These are phyloP conservation scores for Volucella inflata DNA, from an alignment of 2,888 invertebrate genomes.

Conservation along the genomic window DNA sequence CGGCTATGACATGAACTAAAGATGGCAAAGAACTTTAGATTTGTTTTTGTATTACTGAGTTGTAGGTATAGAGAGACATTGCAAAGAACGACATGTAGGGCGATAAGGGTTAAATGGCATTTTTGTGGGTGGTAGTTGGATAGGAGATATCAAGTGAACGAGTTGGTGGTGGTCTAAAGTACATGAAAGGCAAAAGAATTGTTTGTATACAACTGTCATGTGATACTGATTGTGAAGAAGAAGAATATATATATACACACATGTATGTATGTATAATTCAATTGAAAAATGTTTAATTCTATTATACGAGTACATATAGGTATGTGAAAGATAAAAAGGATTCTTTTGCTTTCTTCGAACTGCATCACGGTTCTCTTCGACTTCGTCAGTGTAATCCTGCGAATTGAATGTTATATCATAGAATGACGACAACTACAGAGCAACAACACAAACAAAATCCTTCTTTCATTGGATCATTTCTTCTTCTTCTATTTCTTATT, in stretches of 20 bases:
- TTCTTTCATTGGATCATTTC: conserved; percentile 22
- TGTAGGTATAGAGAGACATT: conserved; percentile 38
- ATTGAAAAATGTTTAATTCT: conserved; percentile 34
- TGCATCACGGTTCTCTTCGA: conserved; percentile 22
- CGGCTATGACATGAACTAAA: not conserved
- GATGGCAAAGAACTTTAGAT: conserved; percentile 16
- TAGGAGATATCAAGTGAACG: too few relatives aligned
- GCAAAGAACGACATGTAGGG: conserved; percentile 50
- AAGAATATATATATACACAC: not conserved
- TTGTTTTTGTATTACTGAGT: conserved; percentile 44
- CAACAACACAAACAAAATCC: not conserved
- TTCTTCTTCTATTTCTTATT: too few relatives aligned
- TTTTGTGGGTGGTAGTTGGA: conserved; percentile 41
- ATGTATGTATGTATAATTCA: too few relatives aligned
- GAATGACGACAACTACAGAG: not conserved
- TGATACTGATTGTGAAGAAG: not conserved
- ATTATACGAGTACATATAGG: conserved; percentile 18
- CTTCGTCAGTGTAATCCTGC: conserved; percentile 25
- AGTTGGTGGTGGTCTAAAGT: conserved; percentile 8
- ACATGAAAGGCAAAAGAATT: conserved; percentile 18
- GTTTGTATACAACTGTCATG: not conserved
- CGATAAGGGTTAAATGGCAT: conserved; percentile 61
- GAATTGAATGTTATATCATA: not conserved
- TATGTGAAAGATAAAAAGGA: conserved; percentile 25
- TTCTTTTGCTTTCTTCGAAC: not conserved